Evolutionary conservation across 2,888 invertebrate species (phyloP).

Genomic region (Epistrophe grossulariae): DNA sequence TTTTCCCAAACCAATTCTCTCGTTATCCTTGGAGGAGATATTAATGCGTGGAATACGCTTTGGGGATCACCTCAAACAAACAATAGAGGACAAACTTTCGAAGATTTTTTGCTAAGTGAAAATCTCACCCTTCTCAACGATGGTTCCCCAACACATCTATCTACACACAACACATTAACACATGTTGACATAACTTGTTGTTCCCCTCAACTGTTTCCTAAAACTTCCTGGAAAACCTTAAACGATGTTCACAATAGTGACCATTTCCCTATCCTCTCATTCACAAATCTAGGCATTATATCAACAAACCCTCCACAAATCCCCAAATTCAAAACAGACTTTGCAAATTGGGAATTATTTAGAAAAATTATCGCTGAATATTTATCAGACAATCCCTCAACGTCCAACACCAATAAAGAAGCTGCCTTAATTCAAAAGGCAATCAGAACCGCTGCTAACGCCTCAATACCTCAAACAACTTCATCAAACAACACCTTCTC

Average conservation of each 20-base stretch:
- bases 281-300: background rate
- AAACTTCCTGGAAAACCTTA: slow-evolving; percentile 5
- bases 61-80: no score
- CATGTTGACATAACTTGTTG: slow-evolving; percentile 40
- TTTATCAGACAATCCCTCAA: background rate
- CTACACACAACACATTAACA: slow-evolving; percentile 35
- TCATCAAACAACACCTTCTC: background rate
- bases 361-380: slow-evolving; percentile 13
- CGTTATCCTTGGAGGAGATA: background rate
- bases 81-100: background rate
- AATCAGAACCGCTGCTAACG: background rate
- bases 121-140: slow-evolving; percentile 17
- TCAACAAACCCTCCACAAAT: background rate
- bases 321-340: slow-evolving; percentile 31
- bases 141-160: slow-evolving; percentile 37
- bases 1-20: background rate
- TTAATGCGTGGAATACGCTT: no score
- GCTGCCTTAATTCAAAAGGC: background rate
- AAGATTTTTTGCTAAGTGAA: slow-evolving; percentile 3
- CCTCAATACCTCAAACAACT: background rate
- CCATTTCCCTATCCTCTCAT: slow-evolving; percentile 13
- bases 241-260: no score
- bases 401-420: slow-evolving; percentile 5
- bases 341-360: slow-evolving; percentile 15
- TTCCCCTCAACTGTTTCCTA: slow-evolving; percentile 33